Evolutionary conservation across 2,797 vertebrate species (phyloP), one percentile per base, ranked within the genome.

Genomic region (Chaenodraco wilsoni): DNA sequence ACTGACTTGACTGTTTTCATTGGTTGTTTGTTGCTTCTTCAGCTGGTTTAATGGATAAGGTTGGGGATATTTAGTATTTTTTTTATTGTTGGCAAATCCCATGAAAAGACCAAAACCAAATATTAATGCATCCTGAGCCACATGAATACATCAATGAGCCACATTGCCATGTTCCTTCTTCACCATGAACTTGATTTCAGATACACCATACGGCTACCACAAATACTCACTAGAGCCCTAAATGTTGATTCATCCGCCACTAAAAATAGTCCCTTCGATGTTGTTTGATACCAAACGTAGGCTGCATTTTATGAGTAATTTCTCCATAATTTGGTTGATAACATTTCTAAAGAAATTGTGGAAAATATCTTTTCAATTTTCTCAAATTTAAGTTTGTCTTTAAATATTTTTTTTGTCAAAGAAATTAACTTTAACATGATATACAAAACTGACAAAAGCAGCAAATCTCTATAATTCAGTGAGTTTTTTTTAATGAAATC

Each of bases 201-300:
- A 27, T 27, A 5, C 27, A 27, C 27, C 27, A 27, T 5, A 27
- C 27, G 27, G 27, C 27, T 27, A 27, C 27, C 27, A 27, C 27
- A 27, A 27, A 27, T 27, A 43, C 33, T 17, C 62, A 40, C 44
- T 41, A 58, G 1, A 69, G 19, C 44, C 13, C 40, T 41, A 15
- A n/a, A 33, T 21, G 58, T 52, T 40, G 23, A 60, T 54, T 70
- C 0, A 68, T 58, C 31, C 44, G 15, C 55, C 0, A 0, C n/a
- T 54, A 19, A 41, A 72, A 64, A 4, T 48, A 64, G 69, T 57
- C 60, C 69, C 33, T 46, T 58, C 14, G 21, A 5, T 15, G 54
- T 52, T 27, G 19, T 9, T 54, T 50, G 27, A 11, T 17, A 27
- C 0, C 14, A 49, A 13, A 11, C 13, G 13, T 2, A 23, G 27